Conservation (phyloP, 2,888 invertebrate genomes). For the Melanargia galathea region DNA sequence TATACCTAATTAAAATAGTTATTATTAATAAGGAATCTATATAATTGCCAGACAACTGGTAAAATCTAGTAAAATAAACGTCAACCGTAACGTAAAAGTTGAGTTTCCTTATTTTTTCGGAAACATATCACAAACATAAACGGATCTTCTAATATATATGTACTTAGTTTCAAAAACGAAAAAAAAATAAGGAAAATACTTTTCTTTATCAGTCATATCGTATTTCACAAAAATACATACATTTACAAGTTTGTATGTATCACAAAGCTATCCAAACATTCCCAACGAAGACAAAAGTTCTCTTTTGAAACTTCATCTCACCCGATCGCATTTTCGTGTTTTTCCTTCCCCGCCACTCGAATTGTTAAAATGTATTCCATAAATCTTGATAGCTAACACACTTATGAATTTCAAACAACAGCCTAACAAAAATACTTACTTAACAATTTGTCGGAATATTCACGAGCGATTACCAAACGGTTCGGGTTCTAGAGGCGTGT, state of each 20-base stretch:
- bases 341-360: conserved; percentile 59
- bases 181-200: not conserved
- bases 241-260: conserved; percentile 45
- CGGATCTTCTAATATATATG: too few species aligned
- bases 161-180: not conserved
- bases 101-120: too few species aligned
- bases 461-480: conserved; percentile 56
- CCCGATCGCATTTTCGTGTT: conserved; percentile 68
- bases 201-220: not conserved
- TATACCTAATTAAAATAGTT: too few species aligned
- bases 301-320: conserved; percentile 53
- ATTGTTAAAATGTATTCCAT: conserved; percentile 73
- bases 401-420: conserved; percentile 62
- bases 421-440: conserved; percentile 70
- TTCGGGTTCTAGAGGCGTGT: not conserved
- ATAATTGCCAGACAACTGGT: too few species aligned
- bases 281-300: conserved; percentile 51
- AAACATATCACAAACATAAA: too few species aligned
- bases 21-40: too few species aligned
- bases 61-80: too few species aligned
- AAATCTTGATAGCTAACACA: conserved; percentile 71
- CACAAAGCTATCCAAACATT: conserved; percentile 62
- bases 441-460: conserved; percentile 50
- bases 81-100: too few species aligned
- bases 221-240: conserved; percentile 13